Evolutionary conservation across 2,797 vertebrate species (phyloP).

Genomic region (Ptychobarbus kaznakovi): DNA sequence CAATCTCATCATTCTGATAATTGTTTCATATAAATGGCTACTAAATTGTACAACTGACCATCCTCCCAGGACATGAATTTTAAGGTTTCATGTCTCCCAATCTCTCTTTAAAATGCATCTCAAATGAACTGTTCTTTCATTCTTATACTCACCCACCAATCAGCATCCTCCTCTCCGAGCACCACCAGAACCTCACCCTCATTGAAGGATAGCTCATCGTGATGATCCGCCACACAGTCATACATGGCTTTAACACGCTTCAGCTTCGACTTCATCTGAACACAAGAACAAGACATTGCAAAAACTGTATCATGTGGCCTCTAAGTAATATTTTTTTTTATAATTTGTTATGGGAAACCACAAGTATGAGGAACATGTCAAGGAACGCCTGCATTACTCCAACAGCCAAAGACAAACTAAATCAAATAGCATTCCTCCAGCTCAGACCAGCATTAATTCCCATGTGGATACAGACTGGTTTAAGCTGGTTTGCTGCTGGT

Average conservation of each 20-base stretch:
- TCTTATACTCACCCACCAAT: conserved; percentile 85
- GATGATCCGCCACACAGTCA: conserved; percentile 82
- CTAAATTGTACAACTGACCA: neutral
- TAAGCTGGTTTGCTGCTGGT: neutral
- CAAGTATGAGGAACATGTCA: conserved; percentile 1
- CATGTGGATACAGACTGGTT: neutral
- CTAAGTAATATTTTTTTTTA: neutral
- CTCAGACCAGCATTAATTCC: conserved; percentile 15
- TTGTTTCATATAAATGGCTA: neutral
- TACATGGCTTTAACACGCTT: conserved; percentile 80
- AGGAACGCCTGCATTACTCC: neutral
- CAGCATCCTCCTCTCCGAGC: conserved; percentile 80
- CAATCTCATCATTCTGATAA: neutral
- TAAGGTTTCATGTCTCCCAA: no score
- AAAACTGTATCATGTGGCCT: neutral
- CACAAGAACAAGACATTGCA: neutral
- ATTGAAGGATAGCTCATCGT: conserved; percentile 85
- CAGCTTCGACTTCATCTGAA: conserved; percentile 66
- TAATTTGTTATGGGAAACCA: neutral
- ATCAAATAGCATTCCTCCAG: neutral
- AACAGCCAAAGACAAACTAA: neutral
- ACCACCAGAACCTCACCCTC: conserved; percentile 84
- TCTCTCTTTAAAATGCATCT: neutral
- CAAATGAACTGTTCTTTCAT: neutral
- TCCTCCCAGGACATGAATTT: neutral